phyloP scores from a whole-genome alignment of 1,140 invertebrate species.

The Lordiphosa clarofinis region DNA sequence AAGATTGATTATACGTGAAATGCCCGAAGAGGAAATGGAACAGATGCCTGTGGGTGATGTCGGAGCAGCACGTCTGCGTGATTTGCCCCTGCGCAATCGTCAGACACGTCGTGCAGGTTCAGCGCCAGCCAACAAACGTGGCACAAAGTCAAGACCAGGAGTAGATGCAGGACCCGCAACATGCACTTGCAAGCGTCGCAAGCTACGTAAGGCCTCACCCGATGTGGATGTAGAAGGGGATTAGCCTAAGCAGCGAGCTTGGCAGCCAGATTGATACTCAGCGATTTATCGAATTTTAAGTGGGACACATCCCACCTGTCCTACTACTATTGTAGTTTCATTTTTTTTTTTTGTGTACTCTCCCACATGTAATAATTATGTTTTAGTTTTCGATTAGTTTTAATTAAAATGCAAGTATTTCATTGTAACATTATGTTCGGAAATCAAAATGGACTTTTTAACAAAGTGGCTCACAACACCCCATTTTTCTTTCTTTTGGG shows the following conservation, averaged over 20 bases:
- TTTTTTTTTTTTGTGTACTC: constrained; percentile 5
- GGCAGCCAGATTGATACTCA: constrained; percentile 46
- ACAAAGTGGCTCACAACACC: too few relatives aligned
- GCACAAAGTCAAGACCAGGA: neutral
- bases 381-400: constrained; percentile 22
- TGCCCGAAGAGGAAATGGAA: constrained; percentile 36
- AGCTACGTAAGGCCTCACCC: constrained; percentile 65
- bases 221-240: constrained; percentile 59
- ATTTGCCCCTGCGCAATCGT: constrained; percentile 49
- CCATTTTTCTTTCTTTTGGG: too few relatives aligned
- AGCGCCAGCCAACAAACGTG: constrained; percentile 5
- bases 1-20: constrained; percentile 41
- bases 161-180: constrained; percentile 6
- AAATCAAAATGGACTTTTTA: too few relatives aligned
- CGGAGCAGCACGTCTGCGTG: constrained; percentile 70
- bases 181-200: constrained; percentile 40
- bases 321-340: constrained; percentile 6
- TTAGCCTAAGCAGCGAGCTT: constrained; percentile 15
- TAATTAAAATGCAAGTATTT: constrained; percentile 38
- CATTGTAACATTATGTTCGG: too few relatives aligned
- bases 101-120: neutral
- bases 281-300: constrained; percentile 35
- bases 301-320: constrained; percentile 13
- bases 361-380: constrained; percentile 21
- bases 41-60: constrained; percentile 33